phyloP scores from a whole-genome alignment of 1,140 invertebrate species.

The Mycetomoellerius zeteki region DNA sequence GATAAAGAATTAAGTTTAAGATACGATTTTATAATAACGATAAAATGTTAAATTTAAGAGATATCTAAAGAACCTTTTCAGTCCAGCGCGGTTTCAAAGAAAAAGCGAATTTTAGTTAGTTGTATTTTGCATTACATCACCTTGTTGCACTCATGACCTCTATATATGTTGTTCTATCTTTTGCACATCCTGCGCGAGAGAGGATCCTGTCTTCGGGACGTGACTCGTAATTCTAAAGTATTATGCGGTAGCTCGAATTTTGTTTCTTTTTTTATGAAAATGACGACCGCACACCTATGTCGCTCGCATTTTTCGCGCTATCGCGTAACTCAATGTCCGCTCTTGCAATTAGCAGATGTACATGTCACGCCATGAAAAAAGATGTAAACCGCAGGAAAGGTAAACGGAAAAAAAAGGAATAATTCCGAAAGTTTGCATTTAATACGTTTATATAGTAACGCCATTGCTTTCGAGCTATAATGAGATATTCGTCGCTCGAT shows the following conservation, averaged over 20 bases:
- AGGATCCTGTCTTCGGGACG: slow-evolving; percentile 75
- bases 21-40: too few species aligned
- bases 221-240: slow-evolving; percentile 79
- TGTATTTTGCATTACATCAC: slow-evolving; percentile 4
- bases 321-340: slow-evolving; percentile 27
- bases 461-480: background rate
- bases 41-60: background rate
- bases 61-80: background rate
- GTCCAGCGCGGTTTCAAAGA: background rate
- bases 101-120: slow-evolving; percentile 23
- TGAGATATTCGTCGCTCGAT: slow-evolving; percentile 23
- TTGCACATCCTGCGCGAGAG: slow-evolving; percentile 62
- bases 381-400: background rate
- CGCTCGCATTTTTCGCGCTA: slow-evolving; percentile 32
- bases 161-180: background rate
- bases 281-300: background rate
- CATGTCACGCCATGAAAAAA: background rate
- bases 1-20: too few species aligned
- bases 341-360: slow-evolving; percentile 8
- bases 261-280: slow-evolving; percentile 37
- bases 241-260: slow-evolving; percentile 75
- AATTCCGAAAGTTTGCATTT: background rate
- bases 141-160: background rate
- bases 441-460: slow-evolving; percentile 1
- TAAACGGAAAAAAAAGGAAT: background rate